Evolutionary conservation across 2,888 invertebrate species (phyloP).

Genomic region (Tuta absoluta): DNA sequence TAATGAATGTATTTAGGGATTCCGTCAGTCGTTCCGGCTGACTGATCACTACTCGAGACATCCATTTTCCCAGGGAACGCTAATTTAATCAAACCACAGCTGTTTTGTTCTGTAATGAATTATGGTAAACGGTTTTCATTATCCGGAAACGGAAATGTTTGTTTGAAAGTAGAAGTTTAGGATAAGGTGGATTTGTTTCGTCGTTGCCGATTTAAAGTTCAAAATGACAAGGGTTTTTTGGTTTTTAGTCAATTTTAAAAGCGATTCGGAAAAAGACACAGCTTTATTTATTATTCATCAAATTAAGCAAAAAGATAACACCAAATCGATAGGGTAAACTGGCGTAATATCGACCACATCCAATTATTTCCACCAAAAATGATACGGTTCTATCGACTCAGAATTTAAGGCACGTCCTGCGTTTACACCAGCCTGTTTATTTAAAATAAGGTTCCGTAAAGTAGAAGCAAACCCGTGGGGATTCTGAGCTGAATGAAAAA

Average conservation of each 20-base stretch:
- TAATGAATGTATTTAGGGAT: constrained; percentile 60
- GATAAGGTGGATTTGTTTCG: too few species aligned
- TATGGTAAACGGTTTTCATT: constrained; percentile 31
- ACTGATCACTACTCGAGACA: constrained; percentile 26
- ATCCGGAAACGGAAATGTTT: background rate
- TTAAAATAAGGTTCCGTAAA: constrained; percentile 78
- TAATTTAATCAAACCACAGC: constrained; percentile 38
- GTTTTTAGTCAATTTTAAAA: too few species aligned
- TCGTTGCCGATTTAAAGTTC: too few species aligned
- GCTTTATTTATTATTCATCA: too few species aligned
- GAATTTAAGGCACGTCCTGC: constrained; percentile 71
- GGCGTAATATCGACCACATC: background rate
- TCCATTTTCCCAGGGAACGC: constrained; percentile 24
- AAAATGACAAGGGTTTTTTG: too few species aligned
- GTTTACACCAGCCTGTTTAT: constrained; percentile 76
- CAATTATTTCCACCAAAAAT: constrained; percentile 65
- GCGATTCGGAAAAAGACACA: too few species aligned
- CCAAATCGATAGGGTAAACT: background rate
- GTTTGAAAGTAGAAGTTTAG: background rate
- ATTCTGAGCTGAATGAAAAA: constrained; percentile 70
- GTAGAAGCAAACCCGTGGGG: constrained; percentile 71
- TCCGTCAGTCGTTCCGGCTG: constrained; percentile 22
- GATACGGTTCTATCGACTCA: constrained; percentile 60
- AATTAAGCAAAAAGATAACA: too few species aligned
- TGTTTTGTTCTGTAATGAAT: constrained; percentile 35